phyloP scores from a whole-genome alignment of 2,113 vertebrate genomes.

The Trichomycterus rosablanca region DNA sequence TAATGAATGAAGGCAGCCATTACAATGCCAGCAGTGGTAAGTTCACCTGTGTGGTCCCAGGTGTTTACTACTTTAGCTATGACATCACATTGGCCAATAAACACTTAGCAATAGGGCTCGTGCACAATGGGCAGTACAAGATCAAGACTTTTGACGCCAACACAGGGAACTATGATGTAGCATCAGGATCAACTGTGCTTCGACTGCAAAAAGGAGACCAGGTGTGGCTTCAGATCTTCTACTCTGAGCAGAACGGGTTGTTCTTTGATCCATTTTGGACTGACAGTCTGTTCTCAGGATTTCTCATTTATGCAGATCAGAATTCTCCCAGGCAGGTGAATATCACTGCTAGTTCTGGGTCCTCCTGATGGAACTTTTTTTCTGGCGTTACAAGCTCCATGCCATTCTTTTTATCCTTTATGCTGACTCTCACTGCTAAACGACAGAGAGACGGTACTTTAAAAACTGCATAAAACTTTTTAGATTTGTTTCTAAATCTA shows the following conservation, averaged over 20 bases:
- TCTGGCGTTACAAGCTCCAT: no score
- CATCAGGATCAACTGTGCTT: conserved; percentile 90
- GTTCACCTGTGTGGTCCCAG: conserved; percentile 83
- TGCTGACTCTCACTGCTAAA: no score
- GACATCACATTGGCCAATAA: conserved; percentile 95
- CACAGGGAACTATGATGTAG: conserved; percentile 91
- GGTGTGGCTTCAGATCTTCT: conserved; percentile 97
- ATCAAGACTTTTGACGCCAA: conserved; percentile 95
- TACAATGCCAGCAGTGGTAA: conserved; percentile 89
- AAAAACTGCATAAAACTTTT: no score
- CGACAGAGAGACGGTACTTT: no score
- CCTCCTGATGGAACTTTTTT: conserved; percentile 36
- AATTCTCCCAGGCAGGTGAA: conserved; percentile 72
- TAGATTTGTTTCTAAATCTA: no score
- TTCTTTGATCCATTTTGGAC: conserved; percentile 98
- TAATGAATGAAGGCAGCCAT: conserved; percentile 90
- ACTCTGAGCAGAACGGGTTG: conserved; percentile 92
- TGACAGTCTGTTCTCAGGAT: conserved; percentile 94
- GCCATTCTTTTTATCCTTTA: no score
- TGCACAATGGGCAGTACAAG: conserved; percentile 92
- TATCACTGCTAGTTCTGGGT: conserved; percentile 46
- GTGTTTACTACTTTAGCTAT: conserved; percentile 93
- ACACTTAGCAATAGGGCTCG: conserved; percentile 91
- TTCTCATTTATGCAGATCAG: conserved; percentile 88
- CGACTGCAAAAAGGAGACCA: conserved; percentile 78